A percentile compares a stretch with the other conserved stretches of the same genome.
phyloP scores from a whole-genome alignment of 2,797 vertebrate species.

The Rachycentron canadum region DNA sequence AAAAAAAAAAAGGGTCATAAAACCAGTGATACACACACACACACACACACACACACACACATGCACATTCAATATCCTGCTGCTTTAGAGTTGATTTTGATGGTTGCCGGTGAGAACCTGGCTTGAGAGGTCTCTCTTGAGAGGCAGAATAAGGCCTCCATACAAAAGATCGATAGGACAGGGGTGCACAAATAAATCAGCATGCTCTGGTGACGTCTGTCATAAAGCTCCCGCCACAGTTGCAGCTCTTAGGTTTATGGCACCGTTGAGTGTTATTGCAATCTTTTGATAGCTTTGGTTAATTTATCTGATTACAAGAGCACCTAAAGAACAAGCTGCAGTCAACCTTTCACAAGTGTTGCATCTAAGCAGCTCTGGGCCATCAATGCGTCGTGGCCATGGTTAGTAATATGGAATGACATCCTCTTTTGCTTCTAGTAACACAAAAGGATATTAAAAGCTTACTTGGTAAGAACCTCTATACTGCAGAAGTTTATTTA shows the following conservation, averaged over 20 bases:
- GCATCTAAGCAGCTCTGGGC: constrained; percentile 57
- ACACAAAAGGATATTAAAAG: not conserved
- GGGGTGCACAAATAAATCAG: constrained; percentile 85
- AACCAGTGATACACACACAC: constrained; percentile 45
- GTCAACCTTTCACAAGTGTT: constrained; percentile 67
- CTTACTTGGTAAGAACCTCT: constrained; percentile 16
- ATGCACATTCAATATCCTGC: constrained; percentile 48
- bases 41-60: constrained; percentile 29
- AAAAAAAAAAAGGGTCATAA: constrained; percentile 54
- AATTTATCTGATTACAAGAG: constrained; percentile 89
- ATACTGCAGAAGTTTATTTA: not conserved
- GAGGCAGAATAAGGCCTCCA: constrained; percentile 78
- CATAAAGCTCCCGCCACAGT: constrained; percentile 83
- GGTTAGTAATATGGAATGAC: constrained; percentile 14
- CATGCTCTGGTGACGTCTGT: constrained; percentile 81
- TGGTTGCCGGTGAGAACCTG: constrained; percentile 73
- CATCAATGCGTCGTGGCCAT: constrained; percentile 1
- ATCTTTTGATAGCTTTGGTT: constrained; percentile 88
- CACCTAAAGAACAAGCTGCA: constrained; percentile 73
- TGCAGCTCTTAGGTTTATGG: constrained; percentile 86
- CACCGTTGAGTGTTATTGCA: constrained; percentile 87
- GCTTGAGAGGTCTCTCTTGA: constrained; percentile 77
- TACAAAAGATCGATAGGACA: constrained; percentile 85
- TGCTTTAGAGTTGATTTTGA: constrained; percentile 75
- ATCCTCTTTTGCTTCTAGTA: not conserved